Evolutionary conservation across 2,797 vertebrate species (phyloP).

Genomic region (Lates japonicus): DNA sequence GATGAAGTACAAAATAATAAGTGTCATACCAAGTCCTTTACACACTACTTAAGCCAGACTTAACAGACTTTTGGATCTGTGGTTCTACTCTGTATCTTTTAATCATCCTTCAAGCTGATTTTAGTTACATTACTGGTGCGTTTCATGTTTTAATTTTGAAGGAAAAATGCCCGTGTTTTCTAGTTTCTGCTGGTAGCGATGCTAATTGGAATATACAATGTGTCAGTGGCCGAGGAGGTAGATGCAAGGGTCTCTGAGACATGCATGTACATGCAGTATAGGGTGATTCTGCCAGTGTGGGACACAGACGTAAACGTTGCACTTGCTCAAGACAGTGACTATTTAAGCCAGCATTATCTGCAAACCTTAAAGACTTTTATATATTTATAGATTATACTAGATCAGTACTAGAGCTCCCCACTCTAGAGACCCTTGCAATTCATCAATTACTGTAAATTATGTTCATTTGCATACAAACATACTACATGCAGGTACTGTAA

Average conservation of each 20-base stretch:
- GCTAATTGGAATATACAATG: conserved; percentile 73
- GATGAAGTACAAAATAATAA: background rate
- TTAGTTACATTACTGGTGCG: background rate
- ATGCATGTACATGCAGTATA: conserved; percentile 29
- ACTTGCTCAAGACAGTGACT: background rate
- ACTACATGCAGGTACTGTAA: too few species aligned
- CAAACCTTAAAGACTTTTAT: background rate
- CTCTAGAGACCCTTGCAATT: background rate
- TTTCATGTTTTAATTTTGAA: conserved; percentile 29
- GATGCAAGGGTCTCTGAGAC: too few species aligned
- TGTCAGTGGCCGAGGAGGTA: conserved; percentile 62
- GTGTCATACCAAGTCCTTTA: background rate
- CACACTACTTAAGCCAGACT: too few species aligned
- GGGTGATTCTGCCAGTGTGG: background rate
- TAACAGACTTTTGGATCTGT: too few species aligned
- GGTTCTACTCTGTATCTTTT: background rate
- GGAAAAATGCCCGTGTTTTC: background rate
- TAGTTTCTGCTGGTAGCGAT: background rate
- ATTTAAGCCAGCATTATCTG: background rate
- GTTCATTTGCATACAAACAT: background rate
- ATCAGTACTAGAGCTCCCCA: conserved; percentile 12
- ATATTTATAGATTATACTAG: background rate
- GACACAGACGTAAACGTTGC: background rate
- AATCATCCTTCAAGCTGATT: background rate
- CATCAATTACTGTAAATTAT: background rate